Conservation (phyloP, 2,888 invertebrate species). For the Lithophane socia region DNA sequence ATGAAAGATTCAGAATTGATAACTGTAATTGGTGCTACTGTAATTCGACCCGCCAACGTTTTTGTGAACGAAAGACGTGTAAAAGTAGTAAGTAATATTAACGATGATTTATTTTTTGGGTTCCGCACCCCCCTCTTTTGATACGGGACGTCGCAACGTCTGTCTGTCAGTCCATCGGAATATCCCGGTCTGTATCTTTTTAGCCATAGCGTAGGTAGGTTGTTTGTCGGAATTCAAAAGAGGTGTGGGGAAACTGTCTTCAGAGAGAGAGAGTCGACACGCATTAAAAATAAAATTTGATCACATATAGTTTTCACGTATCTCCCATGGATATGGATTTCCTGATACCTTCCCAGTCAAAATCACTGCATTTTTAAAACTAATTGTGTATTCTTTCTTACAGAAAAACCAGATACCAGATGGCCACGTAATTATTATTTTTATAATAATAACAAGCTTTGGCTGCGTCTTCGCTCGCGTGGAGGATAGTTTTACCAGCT, state of each 20-base stretch:
- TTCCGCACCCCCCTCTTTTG: not conserved
- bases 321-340: not conserved
- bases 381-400: not conserved
- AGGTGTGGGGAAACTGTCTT: not conserved
- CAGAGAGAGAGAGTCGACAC: no score
- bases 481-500: not conserved
- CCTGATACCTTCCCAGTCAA: not conserved
- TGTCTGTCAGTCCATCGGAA: not conserved
- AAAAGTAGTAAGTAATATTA: not conserved
- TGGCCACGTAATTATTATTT: constrained; percentile 14
- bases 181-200: not conserved
- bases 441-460: not conserved
- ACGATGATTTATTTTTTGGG: not conserved
- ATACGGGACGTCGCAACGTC: not conserved
- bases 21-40: constrained; percentile 14
- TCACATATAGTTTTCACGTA: not conserved
- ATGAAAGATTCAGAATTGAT: constrained; percentile 3
- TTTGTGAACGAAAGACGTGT: not conserved
- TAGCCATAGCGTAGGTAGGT: not conserved
- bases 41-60: rapidly evolving
- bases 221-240: not conserved
- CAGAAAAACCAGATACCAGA: not conserved
- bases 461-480: not conserved
- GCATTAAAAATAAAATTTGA: not conserved
- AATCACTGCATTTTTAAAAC: not conserved